These are phyloP conservation scores for Lophochroa leadbeateri DNA, from an alignment of 2,113 vertebrate genomes.

Conservation along the genomic window DNA sequence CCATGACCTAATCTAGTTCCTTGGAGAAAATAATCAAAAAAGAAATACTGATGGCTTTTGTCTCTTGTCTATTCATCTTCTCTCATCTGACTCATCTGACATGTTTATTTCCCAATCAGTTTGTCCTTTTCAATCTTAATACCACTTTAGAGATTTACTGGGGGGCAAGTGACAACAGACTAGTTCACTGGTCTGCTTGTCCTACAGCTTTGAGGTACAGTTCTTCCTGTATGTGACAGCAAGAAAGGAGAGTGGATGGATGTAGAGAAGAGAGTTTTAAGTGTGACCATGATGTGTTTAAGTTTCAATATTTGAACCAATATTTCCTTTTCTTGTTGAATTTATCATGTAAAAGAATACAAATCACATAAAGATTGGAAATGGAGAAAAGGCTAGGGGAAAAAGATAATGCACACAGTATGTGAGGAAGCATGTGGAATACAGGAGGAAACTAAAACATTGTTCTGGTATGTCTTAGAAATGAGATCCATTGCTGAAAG, in stretches of 20 bases:
- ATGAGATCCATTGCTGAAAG: neutral
- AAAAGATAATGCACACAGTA: neutral
- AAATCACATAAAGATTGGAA: neutral
- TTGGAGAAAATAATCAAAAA: neutral
- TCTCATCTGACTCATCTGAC: neutral
- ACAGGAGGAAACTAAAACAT: neutral
- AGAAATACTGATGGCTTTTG: neutral
- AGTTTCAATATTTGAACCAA: neutral
- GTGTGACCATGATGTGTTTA: neutral
- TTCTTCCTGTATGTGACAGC: neutral
- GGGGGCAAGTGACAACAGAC: neutral
- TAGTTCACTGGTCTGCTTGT: neutral
- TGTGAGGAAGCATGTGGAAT: neutral
- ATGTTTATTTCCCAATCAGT: neutral
- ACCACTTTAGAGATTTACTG: neutral
- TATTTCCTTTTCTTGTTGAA: neutral
- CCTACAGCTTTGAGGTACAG: neutral
- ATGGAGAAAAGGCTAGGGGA: neutral
- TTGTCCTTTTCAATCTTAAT: neutral
- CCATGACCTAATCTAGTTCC: neutral
- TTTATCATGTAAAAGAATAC: neutral
- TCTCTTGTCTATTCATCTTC: neutral
- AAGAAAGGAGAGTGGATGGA: neutral
- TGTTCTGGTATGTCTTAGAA: neutral
- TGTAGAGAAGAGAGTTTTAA: neutral